A percentile compares a stretch with the other conserved stretches of the same genome.
phyloP scores from a whole-genome alignment of 1,140 invertebrate genomes.

The Drosophila bocqueti region DNA sequence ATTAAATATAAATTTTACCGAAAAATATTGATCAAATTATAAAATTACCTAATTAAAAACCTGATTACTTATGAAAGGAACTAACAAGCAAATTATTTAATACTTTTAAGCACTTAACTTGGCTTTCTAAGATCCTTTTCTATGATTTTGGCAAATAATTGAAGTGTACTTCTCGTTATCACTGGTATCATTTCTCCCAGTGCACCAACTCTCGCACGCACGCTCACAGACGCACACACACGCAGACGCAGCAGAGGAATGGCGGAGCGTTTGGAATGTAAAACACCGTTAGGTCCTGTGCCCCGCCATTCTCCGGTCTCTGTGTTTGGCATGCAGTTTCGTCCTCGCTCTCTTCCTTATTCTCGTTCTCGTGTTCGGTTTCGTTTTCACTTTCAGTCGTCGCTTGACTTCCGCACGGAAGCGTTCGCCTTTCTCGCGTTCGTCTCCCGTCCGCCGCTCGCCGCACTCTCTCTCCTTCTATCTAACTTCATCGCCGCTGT shows the following conservation, averaged over 20 bases:
- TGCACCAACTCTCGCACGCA: conserved; percentile 21
- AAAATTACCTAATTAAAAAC: too few relatives aligned
- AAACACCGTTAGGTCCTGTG: conserved; percentile 57
- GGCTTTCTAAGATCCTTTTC: neutral
- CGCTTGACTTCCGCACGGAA: conserved; percentile 79
- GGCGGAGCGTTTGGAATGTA: conserved; percentile 33
- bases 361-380: conserved; percentile 23
- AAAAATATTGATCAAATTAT: neutral
- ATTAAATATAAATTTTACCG: too few relatives aligned
- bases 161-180: neutral
- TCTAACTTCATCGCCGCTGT: conserved; percentile 11
- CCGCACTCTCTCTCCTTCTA: conserved; percentile 38
- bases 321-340: conserved; percentile 22
- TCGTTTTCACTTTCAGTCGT: conserved; percentile 79
- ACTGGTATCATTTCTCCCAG: neutral
- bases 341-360: conserved; percentile 7
- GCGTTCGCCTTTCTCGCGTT: conserved; percentile 67
- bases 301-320: conserved; percentile 15
- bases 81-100: too few relatives aligned
- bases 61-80: too few relatives aligned
- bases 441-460: conserved; percentile 12
- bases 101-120: too few relatives aligned
- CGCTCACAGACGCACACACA: conserved; percentile 29
- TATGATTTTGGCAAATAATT: neutral
- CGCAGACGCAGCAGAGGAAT: conserved; percentile 52